These are phyloP conservation scores for Tympanoctomys barrerae DNA, from an alignment of 2,797 vertebrate species.

Conservation along the genomic window DNA sequence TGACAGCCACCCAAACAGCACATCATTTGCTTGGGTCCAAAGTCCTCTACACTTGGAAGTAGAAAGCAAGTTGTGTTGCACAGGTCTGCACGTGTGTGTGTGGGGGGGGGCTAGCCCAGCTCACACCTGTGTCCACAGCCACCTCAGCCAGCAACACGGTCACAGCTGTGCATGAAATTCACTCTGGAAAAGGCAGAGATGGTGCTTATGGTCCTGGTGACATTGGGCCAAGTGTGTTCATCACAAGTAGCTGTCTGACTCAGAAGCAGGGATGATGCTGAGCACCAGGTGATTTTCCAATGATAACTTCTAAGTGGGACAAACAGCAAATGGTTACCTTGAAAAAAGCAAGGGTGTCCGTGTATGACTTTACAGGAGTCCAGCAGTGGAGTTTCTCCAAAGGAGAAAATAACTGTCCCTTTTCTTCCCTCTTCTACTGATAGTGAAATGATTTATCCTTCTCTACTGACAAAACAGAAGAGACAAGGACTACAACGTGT, in stretches of 20 bases:
- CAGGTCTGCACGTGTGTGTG: rapidly evolving
- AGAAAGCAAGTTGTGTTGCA: too few species aligned
- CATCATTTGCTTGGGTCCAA: not conserved
- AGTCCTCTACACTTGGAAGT: not conserved
- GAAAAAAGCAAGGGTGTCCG: not conserved
- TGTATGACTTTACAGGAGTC: not conserved
- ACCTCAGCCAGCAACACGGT: rapidly evolving
- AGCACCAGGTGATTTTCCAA: not conserved
- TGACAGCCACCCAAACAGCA: not conserved
- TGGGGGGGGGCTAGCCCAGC: not conserved
- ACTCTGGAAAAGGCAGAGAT: not conserved
- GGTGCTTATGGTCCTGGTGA: not conserved
- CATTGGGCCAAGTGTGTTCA: not conserved
- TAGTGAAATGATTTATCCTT: not conserved
- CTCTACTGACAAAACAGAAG: not conserved
- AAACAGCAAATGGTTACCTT: not conserved
- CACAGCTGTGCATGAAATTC: not conserved
- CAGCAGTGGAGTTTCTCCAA: not conserved
- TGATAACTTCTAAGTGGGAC: not conserved
- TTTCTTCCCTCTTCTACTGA: not conserved
- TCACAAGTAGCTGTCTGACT: not conserved
- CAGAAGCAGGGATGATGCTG: not conserved
- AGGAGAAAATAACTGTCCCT: not conserved
- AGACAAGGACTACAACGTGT: not conserved
- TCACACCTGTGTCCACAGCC: rapidly evolving